Evolutionary conservation across 2,888 invertebrate genomes (phyloP), one percentile per base, ranked within the genome.

Genomic region (Pammene fasciana): DNA sequence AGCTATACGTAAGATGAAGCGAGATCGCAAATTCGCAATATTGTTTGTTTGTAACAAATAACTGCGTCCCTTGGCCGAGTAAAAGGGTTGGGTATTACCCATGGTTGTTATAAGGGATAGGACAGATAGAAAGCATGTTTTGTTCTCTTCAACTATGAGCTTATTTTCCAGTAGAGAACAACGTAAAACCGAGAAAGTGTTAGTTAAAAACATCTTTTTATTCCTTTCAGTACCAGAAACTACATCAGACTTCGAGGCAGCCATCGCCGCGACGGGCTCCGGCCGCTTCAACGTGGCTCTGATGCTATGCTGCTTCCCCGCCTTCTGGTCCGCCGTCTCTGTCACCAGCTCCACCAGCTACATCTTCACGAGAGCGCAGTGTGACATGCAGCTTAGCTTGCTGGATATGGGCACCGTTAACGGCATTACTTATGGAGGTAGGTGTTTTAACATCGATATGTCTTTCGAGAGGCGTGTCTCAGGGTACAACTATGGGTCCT

Each of bases 261-360:
- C 96, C 0, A 95, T 96, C 46, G 87, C 93, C 0, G 94, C 94
- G 0, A 94, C 96, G 0, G 94, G 95, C 54, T 96, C 94, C 77
- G 96, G 96, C 16, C 88, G 93, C 74, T 97, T 96, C 88, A 96
- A 97, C 85, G 79, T 94, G 13, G 80, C 94, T 10, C 84, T 96
- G 64, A 81, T 96, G 74, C 75, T 94, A 75, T 93, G 95, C 70
- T 90, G 94, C 0, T 82, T 95, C 60, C 95, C 95, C 0, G 94
- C 94, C 46, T 94, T 94, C 78, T 95, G 95, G 93, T 93, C 95
- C 9, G 93, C 94, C 9, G 94, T 95, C 26, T 95, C 96, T 71
- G 96, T 96, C 79, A 95, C 96, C 70, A 95, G 96, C 62, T 94
- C 95, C 2, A 94, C 95, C 77, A 95, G 96, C 0, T 96, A 95